Evolutionary conservation across 2,888 invertebrate genomes (phyloP).

Genomic region (Eupelmus urozonus): DNA sequence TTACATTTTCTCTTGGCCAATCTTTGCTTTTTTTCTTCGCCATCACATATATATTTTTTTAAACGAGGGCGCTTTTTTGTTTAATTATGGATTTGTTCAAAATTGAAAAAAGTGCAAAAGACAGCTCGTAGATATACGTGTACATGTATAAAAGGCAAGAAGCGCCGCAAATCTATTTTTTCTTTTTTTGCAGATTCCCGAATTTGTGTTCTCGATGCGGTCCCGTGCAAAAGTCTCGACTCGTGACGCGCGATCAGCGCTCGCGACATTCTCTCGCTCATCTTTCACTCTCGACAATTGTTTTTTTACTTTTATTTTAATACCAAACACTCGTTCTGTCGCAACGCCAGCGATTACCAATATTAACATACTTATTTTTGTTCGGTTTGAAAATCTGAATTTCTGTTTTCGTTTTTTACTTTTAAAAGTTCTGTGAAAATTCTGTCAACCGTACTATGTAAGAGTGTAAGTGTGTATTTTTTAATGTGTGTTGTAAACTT

Average conservation of each 20-base stretch:
- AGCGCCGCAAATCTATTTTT: conserved; percentile 26
- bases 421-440: conserved; percentile 42
- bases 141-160: conserved; percentile 53
- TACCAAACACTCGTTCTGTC: conserved; percentile 39
- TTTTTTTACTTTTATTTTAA: conserved; percentile 20
- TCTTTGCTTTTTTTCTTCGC: neutral
- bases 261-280: conserved; percentile 50
- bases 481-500: conserved; percentile 40
- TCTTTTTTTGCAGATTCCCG: conserved; percentile 9
- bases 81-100: conserved; percentile 43
- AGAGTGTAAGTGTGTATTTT: conserved; percentile 1
- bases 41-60: neutral
- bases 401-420: conserved; percentile 26
- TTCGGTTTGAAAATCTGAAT: conserved; percentile 57
- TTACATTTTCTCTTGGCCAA: conserved; percentile 8
- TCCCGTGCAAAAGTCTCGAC: conserved; percentile 57
- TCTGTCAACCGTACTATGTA: conserved; percentile 33
- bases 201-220: conserved; percentile 55
- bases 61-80: neutral
- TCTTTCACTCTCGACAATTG: conserved; percentile 16
- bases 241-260: conserved; percentile 59
- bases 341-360: conserved; percentile 47
- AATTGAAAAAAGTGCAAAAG: conserved; percentile 61
- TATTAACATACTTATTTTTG: conserved; percentile 52
- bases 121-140: conserved; percentile 41